phyloP scores from a whole-genome alignment of 2,797 vertebrate genomes.

The Poeciliopsis paucimaculata region DNA sequence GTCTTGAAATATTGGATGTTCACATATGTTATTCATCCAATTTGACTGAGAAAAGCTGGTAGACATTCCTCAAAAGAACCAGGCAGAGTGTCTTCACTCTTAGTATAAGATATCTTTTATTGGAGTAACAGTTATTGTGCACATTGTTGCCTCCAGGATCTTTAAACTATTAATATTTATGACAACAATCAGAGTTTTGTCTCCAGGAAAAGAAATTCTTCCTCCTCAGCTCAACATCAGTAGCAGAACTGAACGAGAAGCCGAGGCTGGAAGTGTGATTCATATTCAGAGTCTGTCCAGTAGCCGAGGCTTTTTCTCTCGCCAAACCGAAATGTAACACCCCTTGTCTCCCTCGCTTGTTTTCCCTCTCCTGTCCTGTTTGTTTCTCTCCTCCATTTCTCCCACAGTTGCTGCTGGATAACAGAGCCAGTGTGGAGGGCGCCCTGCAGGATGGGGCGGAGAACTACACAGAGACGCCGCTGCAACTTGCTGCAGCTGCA shows the following conservation, averaged over 20 bases:
- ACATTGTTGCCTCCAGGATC: constrained; percentile 32
- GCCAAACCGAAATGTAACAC: constrained; percentile 48
- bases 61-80: too few relatives aligned
- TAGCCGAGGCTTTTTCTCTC: constrained; percentile 34
- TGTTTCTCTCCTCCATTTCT: constrained; percentile 13
- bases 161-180: constrained; percentile 48
- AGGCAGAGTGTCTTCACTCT: constrained; percentile 34
- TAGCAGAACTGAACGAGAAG: constrained; percentile 37
- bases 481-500: constrained; percentile 85
- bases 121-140: constrained; percentile 21
- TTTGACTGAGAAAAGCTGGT: too few relatives aligned
- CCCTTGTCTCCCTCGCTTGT: constrained; percentile 36
- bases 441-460: constrained; percentile 80
- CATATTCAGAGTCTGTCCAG: constrained; percentile 36
- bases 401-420: constrained; percentile 82
- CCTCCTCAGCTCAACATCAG: constrained; percentile 20
- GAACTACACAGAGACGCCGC: constrained; percentile 85
- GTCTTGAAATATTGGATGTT: too few relatives aligned
- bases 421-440: constrained; percentile 82
- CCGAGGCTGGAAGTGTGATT: constrained; percentile 32
- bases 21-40: too few relatives aligned
- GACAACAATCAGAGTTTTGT: constrained; percentile 27
- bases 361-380: constrained; percentile 25
- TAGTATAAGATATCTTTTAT: constrained; percentile 28
- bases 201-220: constrained; percentile 23